phyloP scores from a whole-genome alignment of 2,888 invertebrate species.

The Heterodera filipjevi region DNA sequence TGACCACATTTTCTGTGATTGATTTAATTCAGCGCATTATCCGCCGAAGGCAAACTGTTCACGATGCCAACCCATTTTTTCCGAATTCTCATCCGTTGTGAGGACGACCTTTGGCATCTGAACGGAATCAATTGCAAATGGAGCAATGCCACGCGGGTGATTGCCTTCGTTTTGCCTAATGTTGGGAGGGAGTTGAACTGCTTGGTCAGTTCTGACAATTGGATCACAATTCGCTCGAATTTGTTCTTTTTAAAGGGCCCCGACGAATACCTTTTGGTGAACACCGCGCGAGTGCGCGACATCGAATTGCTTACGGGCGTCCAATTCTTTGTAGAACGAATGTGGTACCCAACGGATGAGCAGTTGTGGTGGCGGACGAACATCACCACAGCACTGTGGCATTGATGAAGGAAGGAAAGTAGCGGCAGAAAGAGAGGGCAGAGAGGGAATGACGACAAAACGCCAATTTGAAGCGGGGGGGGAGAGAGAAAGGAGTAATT shows the following conservation, averaged over 20 bases:
- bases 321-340: conserved; percentile 41
- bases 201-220: conserved; percentile 15
- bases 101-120: conserved; percentile 45
- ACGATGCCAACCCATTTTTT: conserved; percentile 43
- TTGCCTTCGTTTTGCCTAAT: conserved; percentile 46
- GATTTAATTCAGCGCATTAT: not conserved
- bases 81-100: conserved; percentile 45
- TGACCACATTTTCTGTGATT: conserved; percentile 30
- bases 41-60: not conserved
- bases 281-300: conserved; percentile 45
- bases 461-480: too few species aligned
- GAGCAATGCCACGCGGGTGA: conserved; percentile 36
- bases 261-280: conserved; percentile 41
- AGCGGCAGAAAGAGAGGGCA: too few species aligned
- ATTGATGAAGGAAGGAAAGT: too few species aligned
- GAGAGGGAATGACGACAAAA: too few species aligned
- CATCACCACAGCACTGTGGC: conserved; percentile 41
- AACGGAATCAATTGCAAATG: conserved; percentile 39
- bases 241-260: not conserved
- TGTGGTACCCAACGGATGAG: conserved; percentile 38
- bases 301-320: conserved; percentile 43
- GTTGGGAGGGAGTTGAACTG: conserved; percentile 40
- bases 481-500: too few species aligned
- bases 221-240: not conserved
- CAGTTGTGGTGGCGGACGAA: conserved; percentile 41